Conservation (phyloP, 1,140 invertebrate species). For the Papilio polytes region DNA sequence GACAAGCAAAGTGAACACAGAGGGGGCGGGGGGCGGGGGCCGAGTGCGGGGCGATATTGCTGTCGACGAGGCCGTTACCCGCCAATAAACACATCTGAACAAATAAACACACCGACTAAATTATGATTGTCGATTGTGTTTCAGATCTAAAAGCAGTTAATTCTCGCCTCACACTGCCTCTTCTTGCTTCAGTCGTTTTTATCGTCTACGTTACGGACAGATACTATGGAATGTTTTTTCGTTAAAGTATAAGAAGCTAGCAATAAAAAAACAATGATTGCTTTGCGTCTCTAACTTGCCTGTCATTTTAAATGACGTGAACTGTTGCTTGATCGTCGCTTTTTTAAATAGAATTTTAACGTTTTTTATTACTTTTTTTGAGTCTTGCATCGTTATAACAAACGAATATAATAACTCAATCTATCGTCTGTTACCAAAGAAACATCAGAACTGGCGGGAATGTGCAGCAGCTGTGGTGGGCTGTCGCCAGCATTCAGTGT, state of each 20-base stretch:
- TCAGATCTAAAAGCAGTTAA: constrained; percentile 4
- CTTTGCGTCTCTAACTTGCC: not conserved
- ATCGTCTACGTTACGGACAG: not conserved
- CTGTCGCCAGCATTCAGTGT: no score
- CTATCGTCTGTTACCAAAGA: no score
- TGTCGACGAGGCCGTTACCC: constrained; percentile 48
- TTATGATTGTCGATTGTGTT: constrained; percentile 55
- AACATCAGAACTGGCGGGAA: not conserved
- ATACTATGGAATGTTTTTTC: not conserved
- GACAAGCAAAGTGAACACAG: constrained; percentile 48
- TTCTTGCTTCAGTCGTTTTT: not conserved
- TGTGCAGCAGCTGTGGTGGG: constrained; percentile 22
- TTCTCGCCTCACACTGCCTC: not conserved
- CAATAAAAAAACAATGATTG: not conserved
- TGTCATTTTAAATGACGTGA: not conserved
- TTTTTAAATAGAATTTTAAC: not conserved
- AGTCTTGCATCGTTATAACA: no score
- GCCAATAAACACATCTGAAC: constrained; percentile 60
- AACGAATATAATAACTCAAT: no score
- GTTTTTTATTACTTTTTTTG: no score
- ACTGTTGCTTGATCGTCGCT: not conserved
- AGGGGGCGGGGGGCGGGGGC: constrained; percentile 51
- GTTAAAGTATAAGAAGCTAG: not conserved
- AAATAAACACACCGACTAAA: constrained; percentile 61
- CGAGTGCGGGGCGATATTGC: constrained; percentile 59